Evolutionary conservation across 2,888 invertebrate genomes (phyloP).

Genomic region (Cheilosia variabilis): DNA sequence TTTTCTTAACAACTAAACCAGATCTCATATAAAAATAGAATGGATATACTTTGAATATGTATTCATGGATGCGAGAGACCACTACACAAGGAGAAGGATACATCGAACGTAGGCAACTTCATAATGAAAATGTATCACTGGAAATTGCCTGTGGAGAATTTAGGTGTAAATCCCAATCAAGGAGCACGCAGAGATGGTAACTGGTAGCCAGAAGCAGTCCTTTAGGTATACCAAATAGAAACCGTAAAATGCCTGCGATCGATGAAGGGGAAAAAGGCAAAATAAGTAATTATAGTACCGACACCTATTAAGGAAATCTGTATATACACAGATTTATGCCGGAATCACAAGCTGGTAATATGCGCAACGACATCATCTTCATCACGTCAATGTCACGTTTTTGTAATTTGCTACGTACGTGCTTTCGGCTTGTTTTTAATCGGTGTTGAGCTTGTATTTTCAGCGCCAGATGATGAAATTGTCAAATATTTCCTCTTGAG

Average conservation of each 20-base stretch:
- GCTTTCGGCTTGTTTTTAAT: not conserved
- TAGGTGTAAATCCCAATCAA: too few species aligned
- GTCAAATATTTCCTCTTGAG: not conserved
- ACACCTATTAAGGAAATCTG: not conserved
- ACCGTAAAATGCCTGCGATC: not conserved
- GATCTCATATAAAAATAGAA: slow-evolving; percentile 42
- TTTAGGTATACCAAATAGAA: not conserved
- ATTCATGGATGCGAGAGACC: slow-evolving; percentile 19
- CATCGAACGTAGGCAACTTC: not conserved
- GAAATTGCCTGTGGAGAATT: too few species aligned
- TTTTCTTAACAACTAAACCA: slow-evolving; percentile 55
- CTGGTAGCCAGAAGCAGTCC: too few species aligned
- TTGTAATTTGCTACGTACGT: not conserved
- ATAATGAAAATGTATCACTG: too few species aligned
- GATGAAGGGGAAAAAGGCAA: not conserved
- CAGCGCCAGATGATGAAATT: not conserved
- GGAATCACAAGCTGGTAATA: not conserved
- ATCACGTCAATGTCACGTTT: not conserved
- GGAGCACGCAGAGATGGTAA: not conserved
- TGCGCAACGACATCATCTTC: not conserved
- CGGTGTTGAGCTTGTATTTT: not conserved
- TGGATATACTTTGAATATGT: not conserved
- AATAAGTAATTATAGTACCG: not conserved
- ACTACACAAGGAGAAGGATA: not conserved
- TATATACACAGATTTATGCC: not conserved